A percentile compares a stretch with the other conserved stretches of the same genome.
Evolutionary conservation across 2,797 vertebrate genomes (phyloP).

Genomic region (Myotis daubentonii): DNA sequence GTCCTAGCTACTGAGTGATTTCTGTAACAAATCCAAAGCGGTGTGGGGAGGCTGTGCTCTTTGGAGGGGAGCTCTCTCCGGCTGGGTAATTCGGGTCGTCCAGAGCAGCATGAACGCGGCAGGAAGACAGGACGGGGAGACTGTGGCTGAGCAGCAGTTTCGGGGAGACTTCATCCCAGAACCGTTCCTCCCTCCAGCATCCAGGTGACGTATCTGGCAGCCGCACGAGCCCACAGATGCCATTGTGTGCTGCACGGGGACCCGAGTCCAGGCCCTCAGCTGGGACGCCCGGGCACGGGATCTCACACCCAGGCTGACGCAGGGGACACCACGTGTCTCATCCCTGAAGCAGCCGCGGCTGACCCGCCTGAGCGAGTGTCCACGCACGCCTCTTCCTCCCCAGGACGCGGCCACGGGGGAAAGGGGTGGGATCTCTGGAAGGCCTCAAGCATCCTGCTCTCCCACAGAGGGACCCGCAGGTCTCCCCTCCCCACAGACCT

Average conservation of each 20-base stretch:
- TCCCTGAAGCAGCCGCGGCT: neutral
- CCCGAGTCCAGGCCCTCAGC: neutral
- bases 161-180: neutral
- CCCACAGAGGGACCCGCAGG: neutral
- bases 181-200: neutral
- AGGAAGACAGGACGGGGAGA: neutral
- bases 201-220: neutral
- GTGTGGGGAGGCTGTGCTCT: neutral
- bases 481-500: neutral
- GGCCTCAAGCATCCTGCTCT: neutral
- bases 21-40: slow-evolving; percentile 8
- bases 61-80: neutral
- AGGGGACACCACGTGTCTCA: neutral
- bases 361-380: neutral
- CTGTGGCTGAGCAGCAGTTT: neutral
- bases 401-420: neutral
- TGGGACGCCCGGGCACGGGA: neutral
- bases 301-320: neutral
- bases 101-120: neutral
- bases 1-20: neutral
- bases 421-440: neutral
- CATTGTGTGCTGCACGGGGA: neutral
- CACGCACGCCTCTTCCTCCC: neutral
- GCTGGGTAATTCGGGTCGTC: neutral
- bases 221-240: neutral